phyloP scores from a whole-genome alignment of 1,140 invertebrate species.

The Drosophila persimilis region DNA sequence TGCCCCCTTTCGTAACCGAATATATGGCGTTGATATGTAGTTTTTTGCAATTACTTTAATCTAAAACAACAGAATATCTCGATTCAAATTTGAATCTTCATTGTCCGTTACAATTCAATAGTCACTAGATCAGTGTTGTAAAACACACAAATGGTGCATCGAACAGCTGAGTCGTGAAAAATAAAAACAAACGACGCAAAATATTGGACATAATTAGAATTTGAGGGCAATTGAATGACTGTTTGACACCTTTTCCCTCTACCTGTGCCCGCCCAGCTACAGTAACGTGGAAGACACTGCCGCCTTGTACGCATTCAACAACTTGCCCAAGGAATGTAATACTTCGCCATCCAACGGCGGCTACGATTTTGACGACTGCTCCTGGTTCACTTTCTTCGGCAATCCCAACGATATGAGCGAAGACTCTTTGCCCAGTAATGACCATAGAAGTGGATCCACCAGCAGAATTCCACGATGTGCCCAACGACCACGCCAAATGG shows the following conservation, averaged over 20 bases:
- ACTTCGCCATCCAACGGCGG: slow-evolving; percentile 17
- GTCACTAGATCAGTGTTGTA: slow-evolving; percentile 26
- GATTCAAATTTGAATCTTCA: too few relatives aligned
- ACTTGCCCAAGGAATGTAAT: slow-evolving; percentile 27
- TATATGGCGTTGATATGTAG: too few relatives aligned
- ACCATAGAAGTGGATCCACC: neutral
- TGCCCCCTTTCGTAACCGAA: too few relatives aligned
- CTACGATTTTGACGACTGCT: slow-evolving; percentile 14
- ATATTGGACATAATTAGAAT: slow-evolving; percentile 17
- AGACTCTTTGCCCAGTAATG: neutral
- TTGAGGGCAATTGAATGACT: slow-evolving; percentile 7
- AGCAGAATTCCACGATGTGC: slow-evolving; percentile 55
- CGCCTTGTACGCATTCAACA: neutral
- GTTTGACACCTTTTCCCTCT: slow-evolving; percentile 13
- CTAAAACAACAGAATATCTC: too few relatives aligned
- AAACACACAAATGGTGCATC: neutral
- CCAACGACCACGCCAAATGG: slow-evolving; percentile 19
- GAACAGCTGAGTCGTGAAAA: slow-evolving; percentile 34
- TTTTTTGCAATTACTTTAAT: too few relatives aligned
- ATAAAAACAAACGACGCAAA: slow-evolving; percentile 38
- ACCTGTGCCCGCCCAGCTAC: slow-evolving; percentile 15
- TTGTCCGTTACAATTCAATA: slow-evolving; percentile 6
- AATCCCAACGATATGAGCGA: slow-evolving; percentile 36
- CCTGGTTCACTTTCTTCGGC: slow-evolving; percentile 43
- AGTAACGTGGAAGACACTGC: neutral